Evolutionary conservation across 2,888 invertebrate species (phyloP).

Genomic region (Chorisops tibialis): DNA sequence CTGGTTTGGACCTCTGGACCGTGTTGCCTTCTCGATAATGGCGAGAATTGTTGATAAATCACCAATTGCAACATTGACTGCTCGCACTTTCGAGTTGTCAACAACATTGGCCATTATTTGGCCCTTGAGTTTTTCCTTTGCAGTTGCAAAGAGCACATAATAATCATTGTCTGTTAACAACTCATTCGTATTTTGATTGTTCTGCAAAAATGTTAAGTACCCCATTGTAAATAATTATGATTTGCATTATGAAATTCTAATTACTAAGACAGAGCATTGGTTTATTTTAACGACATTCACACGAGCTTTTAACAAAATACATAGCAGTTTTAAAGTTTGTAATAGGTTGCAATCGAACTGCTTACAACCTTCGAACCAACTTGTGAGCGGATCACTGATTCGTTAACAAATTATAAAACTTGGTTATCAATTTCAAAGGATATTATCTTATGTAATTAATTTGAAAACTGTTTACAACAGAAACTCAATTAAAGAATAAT

Average conservation of each 20-base stretch:
- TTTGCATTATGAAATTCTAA: slow-evolving; percentile 1
- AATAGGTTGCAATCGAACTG: neutral
- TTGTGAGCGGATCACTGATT: neutral
- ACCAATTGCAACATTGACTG: slow-evolving; percentile 23
- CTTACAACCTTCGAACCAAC: neutral
- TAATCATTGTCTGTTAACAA: slow-evolving; percentile 31
- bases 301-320: neutral
- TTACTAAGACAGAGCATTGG: slow-evolving; percentile 2
- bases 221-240: too few relatives aligned
- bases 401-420: neutral
- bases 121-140: slow-evolving; percentile 32
- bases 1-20: too few relatives aligned
- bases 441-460: too few relatives aligned
- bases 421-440: too few relatives aligned
- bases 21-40: neutral
- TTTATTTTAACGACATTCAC: slow-evolving; percentile 1
- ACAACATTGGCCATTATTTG: slow-evolving; percentile 19
- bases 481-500: too few relatives aligned
- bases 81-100: slow-evolving; percentile 26
- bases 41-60: slow-evolving; percentile 27
- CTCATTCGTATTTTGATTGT: slow-evolving; percentile 27
- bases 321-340: neutral
- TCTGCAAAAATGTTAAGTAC: slow-evolving; percentile 26
- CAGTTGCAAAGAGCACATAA: slow-evolving; percentile 31
- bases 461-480: too few relatives aligned